Evolutionary conservation across 1,140 invertebrate species (phyloP), one percentile per base, ranked within the genome.

Genomic region (Scylla paramamosain): DNA sequence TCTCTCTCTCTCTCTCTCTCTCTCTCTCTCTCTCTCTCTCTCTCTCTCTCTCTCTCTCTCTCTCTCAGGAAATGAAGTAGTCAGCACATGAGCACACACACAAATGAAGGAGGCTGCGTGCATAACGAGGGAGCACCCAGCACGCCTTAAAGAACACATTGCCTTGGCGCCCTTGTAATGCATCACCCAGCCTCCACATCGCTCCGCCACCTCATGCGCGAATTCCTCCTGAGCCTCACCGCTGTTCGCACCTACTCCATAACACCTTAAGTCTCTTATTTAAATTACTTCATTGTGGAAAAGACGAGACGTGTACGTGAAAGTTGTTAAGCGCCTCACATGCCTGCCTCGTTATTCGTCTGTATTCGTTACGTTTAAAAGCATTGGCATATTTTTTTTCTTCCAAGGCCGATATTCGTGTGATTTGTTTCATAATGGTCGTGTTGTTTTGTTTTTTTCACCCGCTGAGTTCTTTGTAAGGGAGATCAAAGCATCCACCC

Each of bases 1-100:
- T 88, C 45, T 45, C 45, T 46, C 31, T 88, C 45, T 46, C 86
- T 46, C 45, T 45, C 45, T 88, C 86, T 88, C 45, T 88, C 86
- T 88, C 86, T 46, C 86, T 88, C 45, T 88, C 45, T 88, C 31
- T 46, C 45, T 46, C 31, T 88, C 45, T 88, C 86, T 46, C 86
- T 88, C 45, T 88, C 86, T 46, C 86, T 88, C 86, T 88, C 86
- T 46, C 31, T 46, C 86, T 88, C 45, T 46, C 86, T 88, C 86
- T 46, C 86, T 46, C 45, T 46, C 86, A 77, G 67, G 67, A 77
- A 77, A 77, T 77, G 67, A 77, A 77, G 67, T 7, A 77, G 67
- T 77, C 67, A n/a, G 67, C 67, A 25, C 59, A 67, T 10, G 59
- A 25, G 59, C 10, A 20, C 52, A 59, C 52, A 59, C 52, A 59